A percentile compares a stretch with the other conserved stretches of the same genome.
These are phyloP conservation scores for Cepaea nemoralis DNA, from an alignment of 1,140 invertebrate genomes.

Conservation along the genomic window DNA sequence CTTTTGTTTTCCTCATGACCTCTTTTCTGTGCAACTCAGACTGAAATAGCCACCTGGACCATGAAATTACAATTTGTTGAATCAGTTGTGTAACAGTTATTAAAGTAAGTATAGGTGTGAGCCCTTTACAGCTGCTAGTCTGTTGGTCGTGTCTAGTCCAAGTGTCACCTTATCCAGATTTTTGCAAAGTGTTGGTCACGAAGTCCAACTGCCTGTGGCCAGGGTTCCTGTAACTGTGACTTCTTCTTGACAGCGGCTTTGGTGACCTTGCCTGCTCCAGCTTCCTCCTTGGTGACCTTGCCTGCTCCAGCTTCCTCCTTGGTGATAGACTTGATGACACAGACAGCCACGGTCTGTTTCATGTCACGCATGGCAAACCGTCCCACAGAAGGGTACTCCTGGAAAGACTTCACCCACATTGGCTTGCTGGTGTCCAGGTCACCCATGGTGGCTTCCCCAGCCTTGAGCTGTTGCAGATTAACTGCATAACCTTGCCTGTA, in stretches of 20 bases:
- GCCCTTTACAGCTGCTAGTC: constrained; percentile 17
- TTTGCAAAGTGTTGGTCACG: not conserved
- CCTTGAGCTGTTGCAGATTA: constrained; percentile 84
- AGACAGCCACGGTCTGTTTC: constrained; percentile 98
- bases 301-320: constrained; percentile 85
- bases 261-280: too few relatives aligned
- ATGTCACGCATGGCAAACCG: constrained; percentile 99
- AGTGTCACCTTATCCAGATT: not conserved
- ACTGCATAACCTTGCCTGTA: too few relatives aligned
- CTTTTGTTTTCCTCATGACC: constrained; percentile 72
- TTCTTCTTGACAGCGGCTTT: constrained; percentile 84
- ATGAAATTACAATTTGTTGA: constrained; percentile 63
- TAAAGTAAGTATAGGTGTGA: constrained; percentile 35
- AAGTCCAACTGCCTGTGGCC: constrained; percentile 31
- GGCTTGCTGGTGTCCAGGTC: constrained; percentile 93
- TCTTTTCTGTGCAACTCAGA: constrained; percentile 74
- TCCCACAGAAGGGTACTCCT: constrained; percentile 96
- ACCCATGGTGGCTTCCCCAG: constrained; percentile 95
- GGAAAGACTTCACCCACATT: constrained; percentile 97
- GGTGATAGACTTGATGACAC: constrained; percentile 87
- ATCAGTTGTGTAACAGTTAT: constrained; percentile 51
- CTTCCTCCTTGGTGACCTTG: constrained; percentile 97
- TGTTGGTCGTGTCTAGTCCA: not conserved
- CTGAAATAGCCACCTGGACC: constrained; percentile 71
- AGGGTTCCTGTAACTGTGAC: constrained; percentile 55